Percentiles rank a stretch among this genome's conserved stretches.
Conservation (phyloP, 2,888 invertebrate species). For the Metalampra italica region DNA sequence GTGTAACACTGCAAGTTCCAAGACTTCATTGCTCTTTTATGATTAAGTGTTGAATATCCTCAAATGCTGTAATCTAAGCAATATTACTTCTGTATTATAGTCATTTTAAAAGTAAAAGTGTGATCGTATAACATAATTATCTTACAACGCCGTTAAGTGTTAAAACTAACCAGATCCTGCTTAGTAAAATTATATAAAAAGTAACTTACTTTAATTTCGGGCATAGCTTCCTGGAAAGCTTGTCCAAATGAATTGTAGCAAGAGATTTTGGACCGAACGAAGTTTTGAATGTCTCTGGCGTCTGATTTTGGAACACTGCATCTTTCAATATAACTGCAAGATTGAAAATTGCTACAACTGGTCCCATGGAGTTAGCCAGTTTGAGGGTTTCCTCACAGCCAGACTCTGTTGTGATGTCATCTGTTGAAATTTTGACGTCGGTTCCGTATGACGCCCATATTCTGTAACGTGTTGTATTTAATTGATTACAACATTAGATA, state of each 20-base stretch:
- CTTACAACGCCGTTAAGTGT: too few relatives aligned
- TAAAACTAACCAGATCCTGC: too few relatives aligned
- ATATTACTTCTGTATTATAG: too few relatives aligned
- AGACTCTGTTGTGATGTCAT: slow-evolving; percentile 82
- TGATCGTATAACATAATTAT: too few relatives aligned
- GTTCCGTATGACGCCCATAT: slow-evolving; percentile 86
- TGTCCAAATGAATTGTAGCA: slow-evolving; percentile 88
- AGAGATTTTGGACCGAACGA: slow-evolving; percentile 84
- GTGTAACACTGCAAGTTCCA: too few relatives aligned
- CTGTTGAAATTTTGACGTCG: slow-evolving; percentile 82
- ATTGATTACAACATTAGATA: too few relatives aligned
- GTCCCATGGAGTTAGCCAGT: slow-evolving; percentile 79
- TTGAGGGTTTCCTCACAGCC: slow-evolving; percentile 85
- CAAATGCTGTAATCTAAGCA: too few relatives aligned
- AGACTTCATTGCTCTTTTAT: too few relatives aligned
- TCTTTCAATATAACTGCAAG: slow-evolving; percentile 86
- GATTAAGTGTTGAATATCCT: too few relatives aligned
- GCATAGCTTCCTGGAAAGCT: slow-evolving; percentile 54
- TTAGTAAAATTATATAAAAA: too few relatives aligned
- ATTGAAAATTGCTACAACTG: slow-evolving; percentile 88
- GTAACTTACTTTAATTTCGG: slow-evolving; percentile 53
- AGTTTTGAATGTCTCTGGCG: slow-evolving; percentile 75
- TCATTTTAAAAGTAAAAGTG: too few relatives aligned
- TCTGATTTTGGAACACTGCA: slow-evolving; percentile 83
- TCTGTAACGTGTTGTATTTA: slow-evolving; percentile 36